Evolutionary conservation across 2,797 vertebrate species (phyloP).

Genomic region (Anas georgica): DNA sequence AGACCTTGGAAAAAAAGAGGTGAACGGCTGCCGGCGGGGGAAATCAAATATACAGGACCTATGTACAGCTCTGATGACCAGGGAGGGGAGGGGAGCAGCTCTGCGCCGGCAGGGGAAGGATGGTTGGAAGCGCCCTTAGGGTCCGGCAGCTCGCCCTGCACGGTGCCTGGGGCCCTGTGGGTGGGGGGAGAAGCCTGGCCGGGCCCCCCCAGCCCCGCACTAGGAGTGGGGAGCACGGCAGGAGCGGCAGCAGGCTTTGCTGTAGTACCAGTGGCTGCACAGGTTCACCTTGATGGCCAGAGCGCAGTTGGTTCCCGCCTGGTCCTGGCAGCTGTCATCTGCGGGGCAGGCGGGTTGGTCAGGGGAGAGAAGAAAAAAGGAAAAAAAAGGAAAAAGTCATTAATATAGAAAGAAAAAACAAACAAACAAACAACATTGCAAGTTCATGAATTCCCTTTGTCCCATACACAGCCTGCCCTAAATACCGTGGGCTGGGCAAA

Average conservation of each 20-base stretch:
- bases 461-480: neutral
- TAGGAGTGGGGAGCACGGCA: constrained; percentile 82
- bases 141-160: neutral
- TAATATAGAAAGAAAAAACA: accelerated
- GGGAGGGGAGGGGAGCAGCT: neutral
- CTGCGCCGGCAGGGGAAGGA: neutral
- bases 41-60: constrained; percentile 37
- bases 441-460: accelerated
- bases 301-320: constrained; percentile 93
- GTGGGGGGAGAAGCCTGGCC: no score
- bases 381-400: neutral
- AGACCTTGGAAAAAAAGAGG: neutral
- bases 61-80: neutral
- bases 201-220: neutral
- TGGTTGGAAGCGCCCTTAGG: neutral
- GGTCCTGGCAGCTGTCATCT: constrained; percentile 98
- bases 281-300: constrained; percentile 97
- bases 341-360: neutral
- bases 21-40: neutral
- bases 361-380: neutral
- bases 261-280: constrained; percentile 98
- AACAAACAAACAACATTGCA: neutral
- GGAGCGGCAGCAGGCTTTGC: constrained; percentile 96
- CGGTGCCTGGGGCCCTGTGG: no score
- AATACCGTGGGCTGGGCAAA: accelerated